phyloP scores from a whole-genome alignment of 2,888 invertebrate genomes.

The Drosophila colorata region DNA sequence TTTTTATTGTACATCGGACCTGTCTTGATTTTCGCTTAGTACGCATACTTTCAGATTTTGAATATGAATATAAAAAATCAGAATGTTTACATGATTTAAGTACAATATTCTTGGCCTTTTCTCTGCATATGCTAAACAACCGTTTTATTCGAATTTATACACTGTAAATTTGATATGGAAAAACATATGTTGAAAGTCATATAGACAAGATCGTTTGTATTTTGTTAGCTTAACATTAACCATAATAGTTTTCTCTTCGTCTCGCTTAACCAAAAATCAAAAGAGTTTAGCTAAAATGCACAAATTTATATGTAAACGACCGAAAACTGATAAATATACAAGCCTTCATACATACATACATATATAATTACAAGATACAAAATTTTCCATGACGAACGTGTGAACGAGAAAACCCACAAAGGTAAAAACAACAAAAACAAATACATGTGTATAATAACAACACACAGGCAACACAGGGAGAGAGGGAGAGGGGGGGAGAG shows the following conservation, averaged over 20 bases:
- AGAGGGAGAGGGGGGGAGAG: slow-evolving; percentile 5
- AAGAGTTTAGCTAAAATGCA: slow-evolving; percentile 39
- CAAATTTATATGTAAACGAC: slow-evolving; percentile 66
- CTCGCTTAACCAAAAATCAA: neutral
- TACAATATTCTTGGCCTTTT: no score
- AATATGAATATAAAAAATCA: no score
- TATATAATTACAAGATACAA: slow-evolving; percentile 30
- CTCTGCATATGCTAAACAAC: no score
- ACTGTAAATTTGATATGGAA: neutral
- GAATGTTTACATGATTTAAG: no score
- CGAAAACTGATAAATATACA: slow-evolving; percentile 59
- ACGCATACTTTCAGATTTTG: no score
- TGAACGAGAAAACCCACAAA: slow-evolving; percentile 55
- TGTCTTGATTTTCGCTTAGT: no score
- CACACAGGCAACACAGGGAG: slow-evolving; percentile 3
- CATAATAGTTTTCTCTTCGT: slow-evolving; percentile 8
- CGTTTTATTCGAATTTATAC: neutral
- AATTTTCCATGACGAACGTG: slow-evolving; percentile 55
- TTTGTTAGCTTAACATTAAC: slow-evolving; percentile 17
- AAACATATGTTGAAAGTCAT: slow-evolving; percentile 18
- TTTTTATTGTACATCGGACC: no score
- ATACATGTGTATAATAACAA: slow-evolving; percentile 11
- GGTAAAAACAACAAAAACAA: slow-evolving; percentile 33
- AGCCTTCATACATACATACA: slow-evolving; percentile 2
- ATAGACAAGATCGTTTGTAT: slow-evolving; percentile 27